Base-by-base conservation (phyloP, 2,113 vertebrate species). In the Lophura nycthemera region DNA sequence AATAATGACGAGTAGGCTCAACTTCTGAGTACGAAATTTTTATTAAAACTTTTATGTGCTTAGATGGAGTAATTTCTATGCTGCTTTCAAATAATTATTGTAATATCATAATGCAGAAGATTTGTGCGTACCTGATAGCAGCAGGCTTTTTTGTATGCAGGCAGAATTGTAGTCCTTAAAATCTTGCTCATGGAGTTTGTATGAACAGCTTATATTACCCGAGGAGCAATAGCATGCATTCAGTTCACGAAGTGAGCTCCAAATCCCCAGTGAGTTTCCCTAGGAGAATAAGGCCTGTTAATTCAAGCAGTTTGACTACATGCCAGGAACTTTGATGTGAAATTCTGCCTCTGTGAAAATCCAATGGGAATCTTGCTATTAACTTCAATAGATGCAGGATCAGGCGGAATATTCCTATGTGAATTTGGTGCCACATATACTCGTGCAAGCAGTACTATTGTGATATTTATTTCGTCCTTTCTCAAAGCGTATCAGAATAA, bases 311-410 rank as follows among this genome's bases (percentile, higher is more conserved):
- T 57, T 57, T 89, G 84, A 76, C 70, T 54, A 56, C 52, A 64
- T 82, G 74, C 40, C 83, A 82, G 74, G 45, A 92, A 56, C 36
- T 70, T 8, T 29, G 32, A 30, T 79, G 42, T 59, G 38, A 89
- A 92, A 91, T 86, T 27, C 32, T 72, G 22, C 34, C 38, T 79
- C 36, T 43, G 19, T 42, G 27, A 71, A 82, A 89, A 78, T 69
- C 80, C 57, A 40, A 7, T 36, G 88, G 77, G 90, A 90, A 40
- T 83, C 47, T 81, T 84, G n/a, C 27, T 82, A 29, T 88, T 86
- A 76, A 65, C 48, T 81, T 76, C 48, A 65, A 10, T 36, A 59
- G 59, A 79, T 29, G n/a, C 63, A 70, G 45, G 40, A 79, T 73
- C 48, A 70, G 63, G 59, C 36, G 45, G 17, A 25, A 10, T 63